These are phyloP conservation scores for Calameuta filiformis DNA, from an alignment of 2,888 invertebrate species.

Conservation along the genomic window DNA sequence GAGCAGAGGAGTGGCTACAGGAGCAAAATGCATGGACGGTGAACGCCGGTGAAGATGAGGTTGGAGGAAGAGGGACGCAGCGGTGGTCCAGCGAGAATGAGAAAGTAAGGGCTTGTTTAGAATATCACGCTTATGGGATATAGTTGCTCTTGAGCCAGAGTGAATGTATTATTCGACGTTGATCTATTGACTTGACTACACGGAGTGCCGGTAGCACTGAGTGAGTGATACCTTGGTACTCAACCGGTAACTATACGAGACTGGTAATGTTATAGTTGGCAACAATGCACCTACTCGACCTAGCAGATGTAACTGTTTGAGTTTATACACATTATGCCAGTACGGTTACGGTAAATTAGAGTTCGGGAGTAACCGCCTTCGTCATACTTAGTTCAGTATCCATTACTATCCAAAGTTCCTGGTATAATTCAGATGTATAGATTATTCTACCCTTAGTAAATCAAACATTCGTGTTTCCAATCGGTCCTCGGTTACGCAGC, in stretches of 20 bases:
- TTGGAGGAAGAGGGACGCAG: no score
- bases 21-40: not conserved
- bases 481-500: not conserved
- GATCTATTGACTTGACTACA: not conserved
- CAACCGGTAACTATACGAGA: not conserved
- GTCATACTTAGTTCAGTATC: not conserved
- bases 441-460: not conserved
- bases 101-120: not conserved
- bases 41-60: no score
- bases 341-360: conserved; percentile 26
- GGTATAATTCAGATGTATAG: not conserved
- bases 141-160: not conserved
- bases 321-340: conserved; percentile 28
- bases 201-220: not conserved
- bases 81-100: not conserved
- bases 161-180: not conserved
- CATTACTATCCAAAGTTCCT: not conserved
- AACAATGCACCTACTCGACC: not conserved
- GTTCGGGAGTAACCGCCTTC: not conserved
- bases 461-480: not conserved
- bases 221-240: not conserved
- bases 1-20: not conserved
- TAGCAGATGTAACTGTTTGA: conserved; percentile 20
- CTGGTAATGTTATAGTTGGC: not conserved
- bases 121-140: not conserved